Evolutionary conservation across 2,797 vertebrate species (phyloP), one percentile per base, ranked within the genome.

Genomic region (Sebastolobus alascanus): DNA sequence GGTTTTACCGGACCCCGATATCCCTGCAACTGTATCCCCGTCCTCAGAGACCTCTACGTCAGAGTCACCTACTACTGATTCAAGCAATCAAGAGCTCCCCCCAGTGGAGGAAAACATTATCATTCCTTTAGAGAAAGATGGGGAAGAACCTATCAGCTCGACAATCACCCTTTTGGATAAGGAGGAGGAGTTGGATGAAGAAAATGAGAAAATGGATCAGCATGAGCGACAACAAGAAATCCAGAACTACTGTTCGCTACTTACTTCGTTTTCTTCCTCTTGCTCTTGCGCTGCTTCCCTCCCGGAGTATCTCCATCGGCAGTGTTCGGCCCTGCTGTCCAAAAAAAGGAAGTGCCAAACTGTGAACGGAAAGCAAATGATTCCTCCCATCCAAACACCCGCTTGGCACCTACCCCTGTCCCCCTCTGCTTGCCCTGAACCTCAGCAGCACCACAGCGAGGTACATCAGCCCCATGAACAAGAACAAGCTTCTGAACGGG

Each of bases 131-230:
- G 96, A 96, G 54, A 96, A 96, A 40, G 96, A 92, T 0, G 91
- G 97, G 56, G 94, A 96, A 0, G 93, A 95, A 38, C 84, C 89
- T 0, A 95, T 96, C 86, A 92, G 92, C 70, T 95, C 97, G 16
- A 97, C 97, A 1, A 94, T 97, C 75, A 97, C 89, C 31, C 93
- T 97, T 74, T 90, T 98, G 84, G 96, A 95, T 3, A 95, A 93
- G 1, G 97, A 97, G 56, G 97, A 98, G 33, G 96, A 97, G 52
- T 85, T 91, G 11, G 96, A 95, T 1, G 97, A 96, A 93, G 96
- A 31, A 91, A 95, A 72, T 91, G 96, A 71, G 72, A 75, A 75
- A 73, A 73, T 27, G 35, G 65, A 70, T 67, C 10, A 38, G 1
- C 46, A 89, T 0, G 91, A 93, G 90, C 56, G 83, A 91, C 95